Base-by-base conservation (phyloP, 2,113 vertebrate species). In the Callorhinus ursinus region DNA sequence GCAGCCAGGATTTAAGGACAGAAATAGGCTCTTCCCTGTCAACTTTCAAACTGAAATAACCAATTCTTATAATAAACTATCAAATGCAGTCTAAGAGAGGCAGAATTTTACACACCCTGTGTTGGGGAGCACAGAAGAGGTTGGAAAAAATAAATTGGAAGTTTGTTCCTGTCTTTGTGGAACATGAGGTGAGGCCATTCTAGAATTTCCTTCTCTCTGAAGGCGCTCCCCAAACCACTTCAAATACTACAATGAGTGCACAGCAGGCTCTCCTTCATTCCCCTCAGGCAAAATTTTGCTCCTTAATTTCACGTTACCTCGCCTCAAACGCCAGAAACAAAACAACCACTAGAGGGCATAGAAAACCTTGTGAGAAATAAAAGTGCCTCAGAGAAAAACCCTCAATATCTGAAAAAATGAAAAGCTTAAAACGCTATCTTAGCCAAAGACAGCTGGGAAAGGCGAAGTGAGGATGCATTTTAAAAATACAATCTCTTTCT, bases 291-390 rank as follows among this genome's bases (percentile, higher is more conserved):
- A 92, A 93, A 39, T 39, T 19, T 39, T 39, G 28, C n/a, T 46
- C 21, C 15, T 16, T 13, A 53, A 42, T 74, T 57, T 31, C 69
- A 49, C 61, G 13, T n/a, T 69, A 19, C 49, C 4, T 85, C 42
- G 91, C 74, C 18, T 63, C 77, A 61, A 63, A 51, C 93, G 93
- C 86, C 84, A 5, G 77, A 94, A 95, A 90, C 49, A 26, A 57
- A 95, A 95, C 59, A 90, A 80, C 98, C 98, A 96, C 98, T 98
- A 99, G 99, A 98, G 98, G 98, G 98, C 88, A 94, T 7, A 63
- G 96, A 93, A 98, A 98, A 92, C 97, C 93, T 65, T 98, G 46
- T n/a, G 84, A 95, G 69, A 72, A 16, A 92, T 83, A 67, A 61
- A 67, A 85, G 57, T 15, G n/a, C 82, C 86, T 92, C 13, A 0